These are phyloP conservation scores for Lucinisca nassula DNA, from an alignment of 2,888 invertebrate species.

Conservation along the genomic window DNA sequence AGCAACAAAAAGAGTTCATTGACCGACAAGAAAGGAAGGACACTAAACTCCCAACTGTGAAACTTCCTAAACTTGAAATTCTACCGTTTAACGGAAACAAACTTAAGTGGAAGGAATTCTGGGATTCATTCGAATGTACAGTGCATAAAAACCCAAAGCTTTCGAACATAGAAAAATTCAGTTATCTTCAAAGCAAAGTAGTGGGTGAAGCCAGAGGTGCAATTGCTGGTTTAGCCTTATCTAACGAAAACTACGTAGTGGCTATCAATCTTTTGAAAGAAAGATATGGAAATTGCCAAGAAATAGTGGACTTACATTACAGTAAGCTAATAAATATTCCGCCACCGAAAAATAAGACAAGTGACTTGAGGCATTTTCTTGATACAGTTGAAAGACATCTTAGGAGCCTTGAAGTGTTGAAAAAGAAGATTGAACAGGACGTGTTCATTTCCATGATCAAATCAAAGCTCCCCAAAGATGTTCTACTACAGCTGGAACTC, in stretches of 20 bases:
- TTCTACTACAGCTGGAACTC: background rate
- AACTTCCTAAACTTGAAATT: constrained; percentile 32
- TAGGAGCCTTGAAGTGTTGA: constrained; percentile 14
- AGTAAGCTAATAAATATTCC: constrained; percentile 22
- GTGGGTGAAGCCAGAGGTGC: constrained; percentile 18
- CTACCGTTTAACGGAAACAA: constrained; percentile 15
- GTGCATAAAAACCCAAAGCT: constrained; percentile 23
- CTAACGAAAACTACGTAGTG: constrained; percentile 44
- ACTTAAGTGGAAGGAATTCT: constrained; percentile 24
- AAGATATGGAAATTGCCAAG: constrained; percentile 42
- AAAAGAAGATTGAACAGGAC: constrained; percentile 30
- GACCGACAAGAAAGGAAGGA: background rate
- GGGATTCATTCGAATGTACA: constrained; percentile 34
- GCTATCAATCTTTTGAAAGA: constrained; percentile 29
- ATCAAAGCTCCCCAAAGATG: background rate
- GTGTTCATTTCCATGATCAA: constrained; percentile 4
- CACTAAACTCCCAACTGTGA: background rate
- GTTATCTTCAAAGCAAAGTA: background rate
- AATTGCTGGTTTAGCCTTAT: constrained; percentile 36
- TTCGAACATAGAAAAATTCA: constrained; percentile 22
- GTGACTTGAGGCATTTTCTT: background rate
- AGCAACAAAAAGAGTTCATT: background rate
- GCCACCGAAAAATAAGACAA: background rate
- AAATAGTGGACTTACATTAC: constrained; percentile 50
- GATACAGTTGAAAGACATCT: background rate